phyloP scores from a whole-genome alignment of 2,113 vertebrate species.

The Microcebus jonahi region DNA sequence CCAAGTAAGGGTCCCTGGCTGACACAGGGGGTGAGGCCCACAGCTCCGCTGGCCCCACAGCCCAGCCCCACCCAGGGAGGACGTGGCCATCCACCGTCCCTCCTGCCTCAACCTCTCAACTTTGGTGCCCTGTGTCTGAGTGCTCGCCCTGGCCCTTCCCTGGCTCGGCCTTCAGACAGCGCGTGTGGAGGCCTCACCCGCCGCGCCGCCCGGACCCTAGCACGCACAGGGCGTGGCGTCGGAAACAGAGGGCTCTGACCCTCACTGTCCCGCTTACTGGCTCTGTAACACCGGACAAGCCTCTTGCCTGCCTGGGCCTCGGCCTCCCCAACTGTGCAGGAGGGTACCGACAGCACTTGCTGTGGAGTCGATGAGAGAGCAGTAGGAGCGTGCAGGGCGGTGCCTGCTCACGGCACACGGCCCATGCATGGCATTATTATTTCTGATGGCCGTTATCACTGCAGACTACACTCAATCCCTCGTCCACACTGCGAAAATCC shows the following conservation, averaged over 20 bases:
- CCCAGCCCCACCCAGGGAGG: background rate
- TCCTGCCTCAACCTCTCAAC: background rate
- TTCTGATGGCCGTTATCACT: rapidly evolving
- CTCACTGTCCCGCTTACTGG: background rate
- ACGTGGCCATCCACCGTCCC: rapidly evolving
- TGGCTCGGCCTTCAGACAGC: background rate
- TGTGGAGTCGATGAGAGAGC: background rate
- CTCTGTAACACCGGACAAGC: background rate
- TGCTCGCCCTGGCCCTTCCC: background rate
- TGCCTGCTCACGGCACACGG: rapidly evolving
- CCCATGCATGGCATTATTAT: too few species aligned
- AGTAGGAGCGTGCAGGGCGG: rapidly evolving
- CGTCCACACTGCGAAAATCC: background rate
- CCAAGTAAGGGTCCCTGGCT: background rate
- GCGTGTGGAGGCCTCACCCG: background rate
- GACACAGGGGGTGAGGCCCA: background rate
- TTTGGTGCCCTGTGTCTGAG: background rate
- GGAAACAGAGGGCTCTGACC: background rate
- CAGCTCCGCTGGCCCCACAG: background rate
- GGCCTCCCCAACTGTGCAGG: background rate
- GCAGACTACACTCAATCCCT: background rate
- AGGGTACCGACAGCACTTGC: background rate
- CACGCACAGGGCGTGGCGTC: rapidly evolving
- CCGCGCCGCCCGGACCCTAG: background rate
- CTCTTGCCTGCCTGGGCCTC: background rate